Conservation (phyloP, 2,113 vertebrate genomes). For the Illadopsis cleaveri region DNA sequence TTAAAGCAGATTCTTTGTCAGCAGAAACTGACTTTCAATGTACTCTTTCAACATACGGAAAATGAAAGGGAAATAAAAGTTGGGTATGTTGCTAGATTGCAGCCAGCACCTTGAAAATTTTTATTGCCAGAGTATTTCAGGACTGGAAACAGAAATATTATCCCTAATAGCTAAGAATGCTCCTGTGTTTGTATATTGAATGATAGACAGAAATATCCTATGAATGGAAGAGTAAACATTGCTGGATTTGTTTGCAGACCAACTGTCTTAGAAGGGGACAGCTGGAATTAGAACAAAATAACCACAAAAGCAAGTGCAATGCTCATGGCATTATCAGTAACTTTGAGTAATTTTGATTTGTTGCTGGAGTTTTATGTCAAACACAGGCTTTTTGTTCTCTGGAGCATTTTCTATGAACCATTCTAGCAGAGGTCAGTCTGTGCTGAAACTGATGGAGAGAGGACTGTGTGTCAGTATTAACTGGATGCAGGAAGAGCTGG, state of each 20-base stretch:
- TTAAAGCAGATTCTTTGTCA: neutral
- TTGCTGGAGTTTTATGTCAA: neutral
- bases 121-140: neutral
- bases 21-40: neutral
- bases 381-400: neutral
- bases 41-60: neutral
- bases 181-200: neutral
- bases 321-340: neutral
- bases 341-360: neutral
- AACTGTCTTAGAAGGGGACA: neutral
- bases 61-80: neutral
- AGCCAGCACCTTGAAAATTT: neutral
- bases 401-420: neutral
- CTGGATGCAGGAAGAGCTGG: neutral
- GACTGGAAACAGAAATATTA: neutral
- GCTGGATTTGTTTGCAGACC: neutral
- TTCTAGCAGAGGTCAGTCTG: neutral
- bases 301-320: neutral
- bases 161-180: neutral
- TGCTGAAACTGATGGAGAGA: neutral
- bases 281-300: neutral
- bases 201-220: neutral
- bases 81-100: neutral
- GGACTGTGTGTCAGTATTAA: neutral
- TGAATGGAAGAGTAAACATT: neutral